Evolutionary conservation across 2,888 invertebrate genomes (phyloP).

Genomic region (Caenorhabditis sinica): DNA sequence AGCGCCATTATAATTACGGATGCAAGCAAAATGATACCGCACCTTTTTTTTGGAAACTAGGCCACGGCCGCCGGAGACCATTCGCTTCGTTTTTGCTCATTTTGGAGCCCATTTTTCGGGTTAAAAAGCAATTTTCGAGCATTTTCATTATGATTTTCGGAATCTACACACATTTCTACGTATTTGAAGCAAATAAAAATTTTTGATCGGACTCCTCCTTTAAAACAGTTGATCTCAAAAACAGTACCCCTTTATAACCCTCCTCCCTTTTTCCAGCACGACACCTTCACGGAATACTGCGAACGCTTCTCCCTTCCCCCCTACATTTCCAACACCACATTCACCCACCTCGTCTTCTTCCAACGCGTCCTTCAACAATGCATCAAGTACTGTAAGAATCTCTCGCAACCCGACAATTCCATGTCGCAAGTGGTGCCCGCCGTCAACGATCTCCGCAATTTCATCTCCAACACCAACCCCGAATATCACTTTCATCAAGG

Average conservation of each 20-base stretch:
- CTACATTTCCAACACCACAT: constrained; percentile 28
- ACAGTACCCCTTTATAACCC: background rate
- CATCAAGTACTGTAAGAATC: constrained; percentile 12
- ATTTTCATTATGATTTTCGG: too few species aligned
- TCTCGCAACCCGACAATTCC: constrained; percentile 22
- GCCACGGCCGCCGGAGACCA: too few species aligned
- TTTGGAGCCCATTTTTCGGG: too few species aligned
- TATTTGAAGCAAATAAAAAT: too few species aligned
- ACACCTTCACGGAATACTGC: constrained; percentile 35
- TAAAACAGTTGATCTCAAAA: too few species aligned
- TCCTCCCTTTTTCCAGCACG: constrained; percentile 28
- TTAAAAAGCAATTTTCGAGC: too few species aligned
- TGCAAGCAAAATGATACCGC: too few species aligned
- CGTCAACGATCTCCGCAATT: background rate
- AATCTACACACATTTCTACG: too few species aligned
- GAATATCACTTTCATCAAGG: background rate
- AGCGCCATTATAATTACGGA: too few species aligned
- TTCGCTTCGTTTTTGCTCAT: too few species aligned
- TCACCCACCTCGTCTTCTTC: constrained; percentile 22
- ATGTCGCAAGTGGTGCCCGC: constrained; percentile 50
- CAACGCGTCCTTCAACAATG: constrained; percentile 29
- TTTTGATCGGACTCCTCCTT: too few species aligned
- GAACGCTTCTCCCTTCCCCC: background rate
- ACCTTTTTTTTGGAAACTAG: too few species aligned
- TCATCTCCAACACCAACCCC: background rate